Conservation (phyloP, 2,888 invertebrate species). For the Cantharis lateralis region DNA sequence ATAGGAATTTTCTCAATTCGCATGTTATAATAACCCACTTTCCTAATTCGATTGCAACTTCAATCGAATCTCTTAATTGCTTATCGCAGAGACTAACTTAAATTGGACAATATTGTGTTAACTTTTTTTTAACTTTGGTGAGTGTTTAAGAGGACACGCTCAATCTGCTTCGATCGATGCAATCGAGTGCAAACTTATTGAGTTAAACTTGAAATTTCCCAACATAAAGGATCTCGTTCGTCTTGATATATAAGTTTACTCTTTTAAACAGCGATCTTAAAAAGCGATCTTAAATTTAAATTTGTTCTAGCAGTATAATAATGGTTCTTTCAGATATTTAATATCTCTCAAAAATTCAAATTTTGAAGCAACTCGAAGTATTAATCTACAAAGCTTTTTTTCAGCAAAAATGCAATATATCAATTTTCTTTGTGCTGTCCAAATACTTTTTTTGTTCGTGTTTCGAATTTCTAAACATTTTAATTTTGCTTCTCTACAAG, state of each 20-base stretch:
- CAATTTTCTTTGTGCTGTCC: neutral
- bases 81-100: neutral
- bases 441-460: neutral
- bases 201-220: constrained; percentile 1
- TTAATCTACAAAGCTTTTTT: neutral
- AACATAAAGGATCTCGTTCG: neutral
- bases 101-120: neutral
- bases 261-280: neutral
- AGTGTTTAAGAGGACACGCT: neutral
- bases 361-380: neutral
- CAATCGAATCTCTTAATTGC: neutral
- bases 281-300: neutral
- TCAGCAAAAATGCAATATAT: neutral
- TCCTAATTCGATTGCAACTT: neutral
- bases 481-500: neutral
- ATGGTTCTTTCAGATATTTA: neutral
- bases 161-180: neutral
- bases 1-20: neutral
- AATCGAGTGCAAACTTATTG: constrained; percentile 3
- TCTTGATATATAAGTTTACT: neutral
- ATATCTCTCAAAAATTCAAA: neutral
- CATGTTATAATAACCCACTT: neutral
- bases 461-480: neutral
- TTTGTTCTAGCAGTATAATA: neutral
- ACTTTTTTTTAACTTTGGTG: neutral